Conservation (phyloP, 2,797 vertebrate genomes). For the Lithobates pipiens region DNA sequence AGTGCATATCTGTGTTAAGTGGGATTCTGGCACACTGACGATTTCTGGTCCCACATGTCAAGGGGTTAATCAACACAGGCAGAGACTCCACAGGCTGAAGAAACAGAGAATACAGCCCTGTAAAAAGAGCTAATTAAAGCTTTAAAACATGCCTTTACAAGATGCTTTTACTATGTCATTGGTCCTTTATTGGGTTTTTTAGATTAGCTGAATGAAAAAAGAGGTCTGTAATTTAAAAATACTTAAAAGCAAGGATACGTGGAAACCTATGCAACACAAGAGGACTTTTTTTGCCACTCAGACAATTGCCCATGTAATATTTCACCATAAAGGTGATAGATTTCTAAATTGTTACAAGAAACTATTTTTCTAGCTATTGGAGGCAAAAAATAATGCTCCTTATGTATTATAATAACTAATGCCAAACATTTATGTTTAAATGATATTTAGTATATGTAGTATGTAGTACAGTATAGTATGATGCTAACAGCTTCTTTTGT, state of each 20-base stretch:
- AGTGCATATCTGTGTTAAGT: neutral
- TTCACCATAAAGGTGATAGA: neutral
- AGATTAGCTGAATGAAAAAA: constrained; percentile 79
- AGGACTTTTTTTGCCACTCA: neutral
- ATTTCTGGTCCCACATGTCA: constrained; percentile 55
- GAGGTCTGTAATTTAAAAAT: constrained; percentile 78
- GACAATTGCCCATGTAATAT: neutral
- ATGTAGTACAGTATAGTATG: neutral
- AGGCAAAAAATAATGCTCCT: neutral
- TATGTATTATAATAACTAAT: neutral
- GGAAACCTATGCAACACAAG: constrained; percentile 19
- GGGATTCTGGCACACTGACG: neutral
- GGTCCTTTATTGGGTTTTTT: constrained; percentile 81
- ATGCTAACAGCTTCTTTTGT: neutral
- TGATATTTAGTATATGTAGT: neutral
- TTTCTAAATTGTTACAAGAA: neutral
- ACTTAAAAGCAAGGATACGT: constrained; percentile 69
- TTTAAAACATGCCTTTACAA: constrained; percentile 81
- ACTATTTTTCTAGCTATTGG: neutral
- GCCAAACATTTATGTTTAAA: neutral
- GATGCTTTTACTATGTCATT: constrained; percentile 81
- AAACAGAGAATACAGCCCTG: constrained; percentile 76
- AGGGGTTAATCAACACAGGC: constrained; percentile 61
- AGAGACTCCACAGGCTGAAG: constrained; percentile 73
- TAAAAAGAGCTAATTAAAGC: constrained; percentile 83